Percentiles rank a stretch among this genome's conserved stretches.
phyloP scores from a whole-genome alignment of 2,113 vertebrate species.

The Oreochromis niloticus region DNA sequence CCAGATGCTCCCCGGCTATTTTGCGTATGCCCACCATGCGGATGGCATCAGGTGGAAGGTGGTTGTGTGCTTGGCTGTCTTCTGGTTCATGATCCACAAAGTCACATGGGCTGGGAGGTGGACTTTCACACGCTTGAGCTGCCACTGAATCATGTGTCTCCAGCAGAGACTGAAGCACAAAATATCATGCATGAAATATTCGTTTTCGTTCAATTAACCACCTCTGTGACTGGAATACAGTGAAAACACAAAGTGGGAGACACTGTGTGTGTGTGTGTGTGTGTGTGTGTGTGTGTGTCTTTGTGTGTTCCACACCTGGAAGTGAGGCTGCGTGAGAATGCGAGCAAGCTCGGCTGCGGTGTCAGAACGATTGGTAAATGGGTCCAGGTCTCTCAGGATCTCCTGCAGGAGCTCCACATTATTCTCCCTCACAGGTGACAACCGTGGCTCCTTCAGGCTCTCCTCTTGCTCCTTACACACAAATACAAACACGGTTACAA shows the following conservation, averaged over 20 bases:
- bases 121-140: conserved; percentile 83
- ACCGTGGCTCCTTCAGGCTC: conserved; percentile 79
- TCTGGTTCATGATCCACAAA: conserved; percentile 69
- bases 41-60: conserved; percentile 82
- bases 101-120: conserved; percentile 78
- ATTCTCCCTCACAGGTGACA: conserved; percentile 87
- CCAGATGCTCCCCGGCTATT: conserved; percentile 88
- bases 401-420: conserved; percentile 93
- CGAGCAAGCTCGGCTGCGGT: conserved; percentile 77
- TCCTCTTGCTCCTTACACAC: conserved; percentile 82
- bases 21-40: conserved; percentile 96
- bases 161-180: conserved; percentile 80
- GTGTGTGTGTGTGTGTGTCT: too few species aligned
- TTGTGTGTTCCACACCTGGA: conserved; percentile 75
- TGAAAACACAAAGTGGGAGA: background rate
- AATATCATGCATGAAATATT: background rate
- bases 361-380: conserved; percentile 74
- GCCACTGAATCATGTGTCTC: conserved; percentile 95
- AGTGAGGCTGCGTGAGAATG: conserved; percentile 90
- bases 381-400: conserved; percentile 86
- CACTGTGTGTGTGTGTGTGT: too few species aligned
- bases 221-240: background rate
- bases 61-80: conserved; percentile 49
- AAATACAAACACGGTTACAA: background rate
- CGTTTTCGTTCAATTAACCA: background rate